Conservation (phyloP, 2,888 invertebrate genomes). For the Hydraecia micacea region DNA sequence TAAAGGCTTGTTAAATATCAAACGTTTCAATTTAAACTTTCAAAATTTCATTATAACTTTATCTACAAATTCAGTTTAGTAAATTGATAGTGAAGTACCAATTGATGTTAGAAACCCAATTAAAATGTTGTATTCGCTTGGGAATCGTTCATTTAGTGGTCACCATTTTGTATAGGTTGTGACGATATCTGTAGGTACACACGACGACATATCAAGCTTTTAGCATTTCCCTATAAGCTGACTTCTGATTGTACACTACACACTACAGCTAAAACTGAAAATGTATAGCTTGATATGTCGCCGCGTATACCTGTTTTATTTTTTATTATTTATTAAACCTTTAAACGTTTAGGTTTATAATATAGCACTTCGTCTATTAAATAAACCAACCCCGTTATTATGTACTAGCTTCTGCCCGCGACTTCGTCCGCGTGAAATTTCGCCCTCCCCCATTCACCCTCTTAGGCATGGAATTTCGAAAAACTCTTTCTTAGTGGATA, state of each 20-base stretch:
- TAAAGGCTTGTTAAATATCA: conserved; percentile 59
- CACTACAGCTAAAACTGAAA: background rate
- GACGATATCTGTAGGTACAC: background rate
- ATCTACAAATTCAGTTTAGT: conserved; percentile 48
- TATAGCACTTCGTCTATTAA: conserved; percentile 7
- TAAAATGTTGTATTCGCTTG: conserved; percentile 40
- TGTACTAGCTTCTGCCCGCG: conserved; percentile 1
- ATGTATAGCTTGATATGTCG: background rate
- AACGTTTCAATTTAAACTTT: conserved; percentile 61
- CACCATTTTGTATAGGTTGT: background rate
- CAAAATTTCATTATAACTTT: conserved; percentile 63
- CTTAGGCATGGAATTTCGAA: too few relatives aligned
- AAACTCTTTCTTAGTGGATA: too few relatives aligned
- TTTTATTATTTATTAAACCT: background rate
- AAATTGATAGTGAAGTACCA: conserved; percentile 57
- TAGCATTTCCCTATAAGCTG: too few relatives aligned
- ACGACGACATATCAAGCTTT: too few relatives aligned
- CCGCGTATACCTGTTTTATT: background rate
- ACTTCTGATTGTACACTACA: too few relatives aligned
- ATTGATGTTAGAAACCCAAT: conserved; percentile 54
- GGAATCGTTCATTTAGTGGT: conserved; percentile 17
- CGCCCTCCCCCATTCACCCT: too few relatives aligned
- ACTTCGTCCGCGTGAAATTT: too few relatives aligned
- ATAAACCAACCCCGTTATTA: conserved; percentile 30
- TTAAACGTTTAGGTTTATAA: background rate